phyloP scores from a whole-genome alignment of 2,113 vertebrate genomes.

The Scomber colias region DNA sequence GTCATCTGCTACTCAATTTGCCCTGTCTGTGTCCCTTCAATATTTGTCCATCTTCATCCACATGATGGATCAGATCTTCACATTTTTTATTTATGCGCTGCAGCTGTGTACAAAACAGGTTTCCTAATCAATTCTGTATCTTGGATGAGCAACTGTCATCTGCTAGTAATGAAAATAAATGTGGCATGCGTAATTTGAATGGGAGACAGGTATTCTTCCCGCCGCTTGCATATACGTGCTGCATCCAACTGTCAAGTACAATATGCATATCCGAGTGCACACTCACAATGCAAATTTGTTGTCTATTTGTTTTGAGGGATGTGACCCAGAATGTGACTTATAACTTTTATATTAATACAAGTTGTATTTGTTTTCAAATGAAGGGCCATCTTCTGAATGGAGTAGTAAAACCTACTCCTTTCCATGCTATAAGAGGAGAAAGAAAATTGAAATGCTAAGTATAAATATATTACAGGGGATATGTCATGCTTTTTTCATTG shows the following conservation, averaged over 20 bases:
- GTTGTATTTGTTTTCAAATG: not conserved
- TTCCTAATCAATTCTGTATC: constrained; percentile 75
- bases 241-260: constrained; percentile 52
- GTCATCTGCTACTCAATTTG: constrained; percentile 65
- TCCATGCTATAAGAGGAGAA: not conserved
- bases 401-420: not conserved
- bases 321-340: not conserved
- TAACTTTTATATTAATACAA: not conserved
- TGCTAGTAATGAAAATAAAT: constrained; percentile 84
- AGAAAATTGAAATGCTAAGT: not conserved
- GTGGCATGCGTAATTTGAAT: constrained; percentile 58
- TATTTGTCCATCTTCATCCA: constrained; percentile 76
- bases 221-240: constrained; percentile 17
- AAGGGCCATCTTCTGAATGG: not conserved
- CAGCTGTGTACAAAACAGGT: constrained; percentile 61
- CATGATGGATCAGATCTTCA: constrained; percentile 66
- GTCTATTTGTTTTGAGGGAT: constrained; percentile 2
- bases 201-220: constrained; percentile 68
- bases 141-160: constrained; percentile 76
- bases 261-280: constrained; percentile 34
- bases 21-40: constrained; percentile 61
- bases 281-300: constrained; percentile 5
- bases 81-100: constrained; percentile 53
- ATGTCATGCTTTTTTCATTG: too few species aligned
- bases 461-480: too few species aligned